Conservation (phyloP, 2,113 vertebrate species). For the Coptodon rendalli region DNA sequence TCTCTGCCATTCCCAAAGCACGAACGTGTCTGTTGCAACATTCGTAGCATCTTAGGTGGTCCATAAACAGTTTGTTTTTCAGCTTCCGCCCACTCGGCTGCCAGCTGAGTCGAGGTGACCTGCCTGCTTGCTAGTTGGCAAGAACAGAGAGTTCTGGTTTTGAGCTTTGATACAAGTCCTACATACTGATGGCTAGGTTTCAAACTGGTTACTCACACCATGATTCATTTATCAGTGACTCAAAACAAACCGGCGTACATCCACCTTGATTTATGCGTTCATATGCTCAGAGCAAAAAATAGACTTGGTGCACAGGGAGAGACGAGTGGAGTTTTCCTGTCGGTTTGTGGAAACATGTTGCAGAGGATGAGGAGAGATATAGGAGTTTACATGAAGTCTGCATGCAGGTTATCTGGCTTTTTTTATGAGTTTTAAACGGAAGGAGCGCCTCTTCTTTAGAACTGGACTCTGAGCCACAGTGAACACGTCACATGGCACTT, state of each 20-base stretch:
- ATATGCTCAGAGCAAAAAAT: neutral
- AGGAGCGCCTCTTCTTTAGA: neutral
- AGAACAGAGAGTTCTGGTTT: slow-evolving; percentile 51
- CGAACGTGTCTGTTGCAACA: neutral
- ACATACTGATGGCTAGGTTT: slow-evolving; percentile 25
- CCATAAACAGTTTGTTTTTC: slow-evolving; percentile 26
- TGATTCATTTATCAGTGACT: slow-evolving; percentile 49
- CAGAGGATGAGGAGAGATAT: neutral
- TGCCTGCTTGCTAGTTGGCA: slow-evolving; percentile 34
- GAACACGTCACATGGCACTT: neutral
- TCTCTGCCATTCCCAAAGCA: neutral
- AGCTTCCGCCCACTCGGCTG: slow-evolving; percentile 13
- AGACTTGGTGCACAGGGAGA: neutral
- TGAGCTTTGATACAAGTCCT: slow-evolving; percentile 36
- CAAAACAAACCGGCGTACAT: neutral
- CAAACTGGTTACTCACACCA: slow-evolving; percentile 31
- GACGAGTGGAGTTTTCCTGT: neutral
- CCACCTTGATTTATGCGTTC: neutral
- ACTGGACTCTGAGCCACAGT: slow-evolving; percentile 29
- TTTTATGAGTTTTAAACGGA: neutral
- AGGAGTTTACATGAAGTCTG: neutral
- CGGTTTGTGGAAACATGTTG: neutral
- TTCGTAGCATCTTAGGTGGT: neutral
- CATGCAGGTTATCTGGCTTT: neutral
- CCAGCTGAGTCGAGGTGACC: slow-evolving; percentile 50